Evolutionary conservation across 2,797 vertebrate genomes (phyloP).

Genomic region (Rousettus madagascariensis): DNA sequence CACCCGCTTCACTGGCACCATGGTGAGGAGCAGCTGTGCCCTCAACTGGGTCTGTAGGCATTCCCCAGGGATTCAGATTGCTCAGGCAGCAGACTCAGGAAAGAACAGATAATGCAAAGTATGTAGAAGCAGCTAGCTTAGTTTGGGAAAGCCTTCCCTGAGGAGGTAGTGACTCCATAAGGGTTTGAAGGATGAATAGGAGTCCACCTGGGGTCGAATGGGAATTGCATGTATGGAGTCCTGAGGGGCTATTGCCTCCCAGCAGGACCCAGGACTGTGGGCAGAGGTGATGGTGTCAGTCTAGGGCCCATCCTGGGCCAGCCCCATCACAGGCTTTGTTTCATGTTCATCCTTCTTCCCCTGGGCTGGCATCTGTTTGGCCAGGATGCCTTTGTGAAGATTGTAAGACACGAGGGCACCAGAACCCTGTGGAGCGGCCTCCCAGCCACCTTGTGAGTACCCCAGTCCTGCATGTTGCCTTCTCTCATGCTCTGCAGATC

Average conservation of each 20-base stretch:
- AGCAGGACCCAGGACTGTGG: background rate
- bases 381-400: slow-evolving; percentile 98
- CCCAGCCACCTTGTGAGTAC: slow-evolving; percentile 96
- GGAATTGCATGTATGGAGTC: background rate
- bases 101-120: background rate
- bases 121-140: fast-evolving
- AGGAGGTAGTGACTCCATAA: fast-evolving
- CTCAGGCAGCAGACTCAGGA: background rate
- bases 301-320: background rate
- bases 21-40: slow-evolving; percentile 85
- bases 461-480: fast-evolving
- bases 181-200: background rate
- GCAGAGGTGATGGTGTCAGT: background rate
- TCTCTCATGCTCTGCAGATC: too few relatives aligned
- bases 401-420: slow-evolving; percentile 92
- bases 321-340: background rate
- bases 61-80: background rate
- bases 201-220: background rate
- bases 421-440: slow-evolving; percentile 96
- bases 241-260: background rate
- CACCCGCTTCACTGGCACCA: slow-evolving; percentile 92
- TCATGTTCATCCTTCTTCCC: background rate
- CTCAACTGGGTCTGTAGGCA: background rate
- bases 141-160: background rate
- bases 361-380: background rate